Percentiles rank a stretch among this genome's conserved stretches.
Conservation (phyloP, 2,888 invertebrate species). For the Dynastes tityus region DNA sequence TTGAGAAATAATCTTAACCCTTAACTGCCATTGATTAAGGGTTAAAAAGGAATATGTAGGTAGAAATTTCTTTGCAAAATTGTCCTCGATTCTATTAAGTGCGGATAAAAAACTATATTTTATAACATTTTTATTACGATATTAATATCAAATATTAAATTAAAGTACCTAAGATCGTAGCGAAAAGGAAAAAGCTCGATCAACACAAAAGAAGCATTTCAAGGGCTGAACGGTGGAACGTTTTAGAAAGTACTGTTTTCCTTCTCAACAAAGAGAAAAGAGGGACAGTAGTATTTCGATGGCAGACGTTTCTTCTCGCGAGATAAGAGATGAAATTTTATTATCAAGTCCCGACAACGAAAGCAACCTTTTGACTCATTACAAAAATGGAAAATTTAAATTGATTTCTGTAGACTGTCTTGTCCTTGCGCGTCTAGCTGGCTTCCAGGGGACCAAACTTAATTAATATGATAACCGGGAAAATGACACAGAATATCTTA, state of each 20-base stretch:
- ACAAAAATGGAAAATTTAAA: conserved; percentile 44
- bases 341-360: conserved; percentile 32
- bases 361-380: conserved; percentile 43
- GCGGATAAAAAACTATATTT: no score
- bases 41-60: no score
- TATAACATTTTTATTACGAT: no score
- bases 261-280: conserved; percentile 29
- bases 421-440: conserved; percentile 5
- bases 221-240: conserved; percentile 15
- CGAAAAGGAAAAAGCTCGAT: conserved; percentile 4
- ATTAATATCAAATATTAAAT: no score
- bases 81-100: no score
- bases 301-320: conserved; percentile 43
- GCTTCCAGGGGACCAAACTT: conserved; percentile 38
- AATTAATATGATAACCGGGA: conserved; percentile 50
- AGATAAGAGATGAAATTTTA: conserved; percentile 47
- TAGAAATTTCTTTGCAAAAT: no score
- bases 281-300: conserved; percentile 10
- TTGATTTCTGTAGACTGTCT: conserved; percentile 16
- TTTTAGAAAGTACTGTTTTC: conserved; percentile 31
- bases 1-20: no score
- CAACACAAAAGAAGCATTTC: conserved; percentile 39
- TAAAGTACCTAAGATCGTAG: no score
- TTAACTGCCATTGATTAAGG: no score
- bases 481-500: conserved; percentile 48